Conservation (phyloP, 2,797 vertebrate genomes). For the Trachurus trachurus region DNA sequence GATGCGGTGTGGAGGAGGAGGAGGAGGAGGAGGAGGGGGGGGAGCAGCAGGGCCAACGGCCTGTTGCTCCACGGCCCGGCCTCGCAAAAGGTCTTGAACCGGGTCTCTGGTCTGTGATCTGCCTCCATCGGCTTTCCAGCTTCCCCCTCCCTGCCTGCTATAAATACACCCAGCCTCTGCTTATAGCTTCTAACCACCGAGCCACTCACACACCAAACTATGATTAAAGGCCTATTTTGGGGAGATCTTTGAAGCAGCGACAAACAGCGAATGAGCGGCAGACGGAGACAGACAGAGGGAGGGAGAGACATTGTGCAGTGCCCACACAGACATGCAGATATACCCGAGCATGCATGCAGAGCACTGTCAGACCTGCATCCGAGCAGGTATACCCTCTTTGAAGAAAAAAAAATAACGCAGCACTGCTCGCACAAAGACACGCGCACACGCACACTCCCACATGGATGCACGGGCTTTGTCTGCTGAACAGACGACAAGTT, state of each 20-base stretch:
- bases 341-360: constrained; percentile 2
- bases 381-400: constrained; percentile 66
- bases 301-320: constrained; percentile 42
- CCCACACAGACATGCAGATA: constrained; percentile 61
- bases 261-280: constrained; percentile 63
- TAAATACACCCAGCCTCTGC: constrained; percentile 84
- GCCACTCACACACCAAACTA: constrained; percentile 81
- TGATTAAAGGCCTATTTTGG: constrained; percentile 89
- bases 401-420: constrained; percentile 42
- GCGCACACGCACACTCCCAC: constrained; percentile 46
- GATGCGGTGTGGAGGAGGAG: constrained; percentile 15
- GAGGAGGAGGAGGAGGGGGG: neutral
- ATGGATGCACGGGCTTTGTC: constrained; percentile 54
- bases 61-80: constrained; percentile 52
- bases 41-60: neutral
- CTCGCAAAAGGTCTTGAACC: constrained; percentile 50
- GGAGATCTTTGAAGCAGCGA: constrained; percentile 83
- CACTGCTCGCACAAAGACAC: constrained; percentile 33
- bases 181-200: constrained; percentile 84
- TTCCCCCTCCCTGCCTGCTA: constrained; percentile 68
- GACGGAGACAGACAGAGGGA: constrained; percentile 47
- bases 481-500: constrained; percentile 64
- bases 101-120: constrained; percentile 68
- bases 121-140: constrained; percentile 55
- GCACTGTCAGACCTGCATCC: constrained; percentile 31